These are phyloP conservation scores for Epizoanthus ramosus DNA, from an alignment of 92 coral and sea anemone genomes.

Conservation along the genomic window DNA sequence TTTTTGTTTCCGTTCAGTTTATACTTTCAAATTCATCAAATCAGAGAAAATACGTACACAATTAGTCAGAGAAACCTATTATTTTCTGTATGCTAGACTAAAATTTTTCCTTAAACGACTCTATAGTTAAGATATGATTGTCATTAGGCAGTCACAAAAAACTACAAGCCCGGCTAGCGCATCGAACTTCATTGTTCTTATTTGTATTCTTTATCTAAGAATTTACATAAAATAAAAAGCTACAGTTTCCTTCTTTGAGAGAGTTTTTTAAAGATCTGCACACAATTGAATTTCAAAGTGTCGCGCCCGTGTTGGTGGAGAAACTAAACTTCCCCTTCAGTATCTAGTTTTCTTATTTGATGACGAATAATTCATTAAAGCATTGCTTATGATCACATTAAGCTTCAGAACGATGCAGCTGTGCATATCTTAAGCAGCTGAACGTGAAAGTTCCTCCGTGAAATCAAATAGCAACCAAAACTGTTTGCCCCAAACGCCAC, in stretches of 20 bases:
- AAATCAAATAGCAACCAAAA: slow-evolving; percentile 83
- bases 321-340: slow-evolving; percentile 40
- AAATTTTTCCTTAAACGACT: neutral
- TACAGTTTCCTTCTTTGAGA: slow-evolving; percentile 18
- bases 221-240: slow-evolving; percentile 25
- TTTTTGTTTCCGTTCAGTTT: neutral
- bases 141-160: neutral
- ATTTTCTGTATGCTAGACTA: too few species aligned
- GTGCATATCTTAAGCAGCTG: slow-evolving; percentile 79
- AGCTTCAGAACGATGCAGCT: slow-evolving; percentile 70
- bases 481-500: slow-evolving; percentile 67
- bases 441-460: slow-evolving; percentile 55
- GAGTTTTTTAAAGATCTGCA: slow-evolving; percentile 9
- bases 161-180: neutral
- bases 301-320: slow-evolving; percentile 3
- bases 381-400: slow-evolving; percentile 80
- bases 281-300: slow-evolving; percentile 21
- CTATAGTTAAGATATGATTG: neutral
- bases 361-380: slow-evolving; percentile 75
- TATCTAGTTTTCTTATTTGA: slow-evolving; percentile 68
- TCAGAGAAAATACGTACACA: slow-evolving; percentile 2
- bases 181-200: neutral
- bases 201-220: neutral
- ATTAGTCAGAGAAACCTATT: neutral
- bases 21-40: neutral